Conservation (phyloP, 2,888 invertebrate species). For the Eretmocerus hayati region DNA sequence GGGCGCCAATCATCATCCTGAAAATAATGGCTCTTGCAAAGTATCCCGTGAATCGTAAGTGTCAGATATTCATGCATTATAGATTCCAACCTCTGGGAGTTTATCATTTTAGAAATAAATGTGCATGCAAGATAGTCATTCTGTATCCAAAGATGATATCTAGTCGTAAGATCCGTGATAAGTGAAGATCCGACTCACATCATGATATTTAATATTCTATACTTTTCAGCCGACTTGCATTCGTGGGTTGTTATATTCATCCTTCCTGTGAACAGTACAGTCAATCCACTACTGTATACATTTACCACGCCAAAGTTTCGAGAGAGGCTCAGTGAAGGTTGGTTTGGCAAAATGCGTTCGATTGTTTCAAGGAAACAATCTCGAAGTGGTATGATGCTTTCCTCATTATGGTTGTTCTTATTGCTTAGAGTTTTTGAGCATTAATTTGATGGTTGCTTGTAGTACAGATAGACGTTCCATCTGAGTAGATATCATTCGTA, state of each 20-base stretch:
- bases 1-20: conserved; percentile 61
- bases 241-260: conserved; percentile 63
- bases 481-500: not conserved
- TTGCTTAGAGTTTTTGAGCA: not conserved
- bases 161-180: too few relatives aligned
- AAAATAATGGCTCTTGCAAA: conserved; percentile 55
- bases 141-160: too few relatives aligned
- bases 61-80: too few relatives aligned
- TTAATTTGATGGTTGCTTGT: too few relatives aligned
- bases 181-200: too few relatives aligned
- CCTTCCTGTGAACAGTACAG: conserved; percentile 59
- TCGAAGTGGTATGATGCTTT: conserved; percentile 13
- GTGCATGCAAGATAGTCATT: too few relatives aligned
- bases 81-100: too few relatives aligned
- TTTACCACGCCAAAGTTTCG: conserved; percentile 62
- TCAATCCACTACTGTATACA: conserved; percentile 62
- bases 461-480: too few relatives aligned
- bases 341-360: conserved; percentile 31
- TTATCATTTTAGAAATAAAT: too few relatives aligned
- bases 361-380: conserved; percentile 30
- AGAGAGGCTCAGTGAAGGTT: conserved; percentile 46
- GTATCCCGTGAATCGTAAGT: conserved; percentile 47
- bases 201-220: not conserved
- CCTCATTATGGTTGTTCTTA: not conserved
- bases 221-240: conserved; percentile 53